A percentile compares a stretch with the other conserved stretches of the same genome.
phyloP scores from a whole-genome alignment of 2,797 vertebrate genomes.

The Halcyon badia region DNA sequence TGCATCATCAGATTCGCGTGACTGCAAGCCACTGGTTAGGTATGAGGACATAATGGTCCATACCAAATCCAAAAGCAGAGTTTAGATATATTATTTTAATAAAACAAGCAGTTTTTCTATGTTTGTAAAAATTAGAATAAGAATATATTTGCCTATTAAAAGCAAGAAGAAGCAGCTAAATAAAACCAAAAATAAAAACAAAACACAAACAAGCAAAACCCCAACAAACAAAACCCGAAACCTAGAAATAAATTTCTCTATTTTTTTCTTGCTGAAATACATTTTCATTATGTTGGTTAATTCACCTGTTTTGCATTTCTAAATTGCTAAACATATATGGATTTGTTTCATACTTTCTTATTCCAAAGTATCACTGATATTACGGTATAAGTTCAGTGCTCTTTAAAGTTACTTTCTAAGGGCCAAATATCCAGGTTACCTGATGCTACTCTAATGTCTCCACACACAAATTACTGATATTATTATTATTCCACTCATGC shows the following conservation, averaged over 20 bases:
- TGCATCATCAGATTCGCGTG: background rate
- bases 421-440: background rate
- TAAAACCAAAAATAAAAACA: no score
- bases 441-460: background rate
- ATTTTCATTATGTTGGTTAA: background rate
- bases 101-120: fast-evolving
- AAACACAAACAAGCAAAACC: no score
- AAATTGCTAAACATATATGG: background rate
- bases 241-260: background rate
- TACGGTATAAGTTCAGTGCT: background rate
- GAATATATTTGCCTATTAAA: background rate
- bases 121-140: background rate
- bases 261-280: background rate
- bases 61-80: fast-evolving
- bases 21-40: background rate
- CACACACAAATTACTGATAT: background rate
- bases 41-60: background rate
- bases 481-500: background rate
- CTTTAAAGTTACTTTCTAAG: background rate
- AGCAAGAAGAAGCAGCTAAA: background rate
- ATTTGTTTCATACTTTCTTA: background rate
- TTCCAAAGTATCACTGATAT: background rate
- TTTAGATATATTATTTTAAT: background rate
- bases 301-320: background rate
- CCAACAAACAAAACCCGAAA: background rate